Conservation (phyloP, 2,888 invertebrate species). For the Oscheius sp. region DNA sequence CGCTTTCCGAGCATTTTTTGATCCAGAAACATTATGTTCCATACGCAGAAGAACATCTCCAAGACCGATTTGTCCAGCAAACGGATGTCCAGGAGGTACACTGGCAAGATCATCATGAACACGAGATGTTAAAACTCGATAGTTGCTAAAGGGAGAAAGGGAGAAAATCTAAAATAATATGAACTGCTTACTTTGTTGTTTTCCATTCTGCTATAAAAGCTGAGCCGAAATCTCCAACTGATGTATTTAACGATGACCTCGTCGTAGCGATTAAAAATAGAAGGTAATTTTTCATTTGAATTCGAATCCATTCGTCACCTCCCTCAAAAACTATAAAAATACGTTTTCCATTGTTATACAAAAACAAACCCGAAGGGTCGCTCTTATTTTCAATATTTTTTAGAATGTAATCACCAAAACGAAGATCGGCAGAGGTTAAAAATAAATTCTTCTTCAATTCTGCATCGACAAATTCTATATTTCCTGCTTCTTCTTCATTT, state of each 20-base stretch:
- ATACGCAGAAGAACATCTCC: constrained; percentile 84
- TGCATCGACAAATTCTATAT: constrained; percentile 86
- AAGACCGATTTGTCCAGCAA: constrained; percentile 91
- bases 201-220: constrained; percentile 87
- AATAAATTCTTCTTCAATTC: constrained; percentile 84
- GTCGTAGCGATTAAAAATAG: constrained; percentile 74
- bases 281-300: constrained; percentile 82
- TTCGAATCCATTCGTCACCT: constrained; percentile 94
- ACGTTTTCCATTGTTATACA: too few species aligned
- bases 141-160: constrained; percentile 77
- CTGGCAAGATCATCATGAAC: constrained; percentile 50
- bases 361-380: constrained; percentile 36
- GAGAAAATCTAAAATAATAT: not conserved
- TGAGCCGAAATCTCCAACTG: constrained; percentile 81
- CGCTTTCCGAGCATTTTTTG: constrained; percentile 64
- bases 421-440: constrained; percentile 90
- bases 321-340: constrained; percentile 82
- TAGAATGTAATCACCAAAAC: constrained; percentile 93
- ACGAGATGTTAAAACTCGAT: constrained; percentile 82
- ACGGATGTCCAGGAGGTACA: constrained; percentile 81
- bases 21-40: constrained; percentile 62
- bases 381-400: constrained; percentile 75
- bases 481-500: constrained; percentile 82
- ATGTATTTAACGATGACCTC: constrained; percentile 44
- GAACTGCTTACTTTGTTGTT: constrained; percentile 78